These are phyloP conservation scores for Chrysocyon brachyurus DNA, from an alignment of 2,797 vertebrate genomes.

Conservation along the genomic window DNA sequence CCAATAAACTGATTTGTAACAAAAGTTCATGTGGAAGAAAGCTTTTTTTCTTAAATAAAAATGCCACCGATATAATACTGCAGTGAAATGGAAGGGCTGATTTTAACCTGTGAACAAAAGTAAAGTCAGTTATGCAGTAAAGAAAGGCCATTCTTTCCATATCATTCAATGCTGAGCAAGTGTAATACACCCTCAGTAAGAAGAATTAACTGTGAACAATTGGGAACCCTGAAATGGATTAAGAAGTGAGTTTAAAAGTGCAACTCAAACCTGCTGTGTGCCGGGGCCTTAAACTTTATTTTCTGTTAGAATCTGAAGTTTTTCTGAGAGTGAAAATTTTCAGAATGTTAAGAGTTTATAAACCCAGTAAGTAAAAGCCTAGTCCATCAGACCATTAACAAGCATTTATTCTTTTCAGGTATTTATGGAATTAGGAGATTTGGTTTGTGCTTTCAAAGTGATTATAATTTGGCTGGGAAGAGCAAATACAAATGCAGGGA, in stretches of 20 bases:
- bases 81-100: slow-evolving; percentile 81
- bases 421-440: slow-evolving; percentile 10
- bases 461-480: not conserved
- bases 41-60: slow-evolving; percentile 78
- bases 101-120: slow-evolving; percentile 79
- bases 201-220: slow-evolving; percentile 80
- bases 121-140: slow-evolving; percentile 77
- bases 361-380: slow-evolving; percentile 46
- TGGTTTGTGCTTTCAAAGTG: slow-evolving; percentile 31
- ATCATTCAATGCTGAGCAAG: slow-evolving; percentile 68
- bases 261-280: slow-evolving; percentile 54
- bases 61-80: slow-evolving; percentile 79
- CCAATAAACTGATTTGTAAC: slow-evolving; percentile 81
- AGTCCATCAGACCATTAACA: not conserved
- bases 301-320: slow-evolving; percentile 52
- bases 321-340: slow-evolving; percentile 52
- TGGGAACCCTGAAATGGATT: slow-evolving; percentile 77
- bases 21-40: slow-evolving; percentile 79
- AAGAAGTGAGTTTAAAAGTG: slow-evolving; percentile 77
- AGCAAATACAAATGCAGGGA: slow-evolving; percentile 13
- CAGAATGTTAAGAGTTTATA: slow-evolving; percentile 55
- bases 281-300: slow-evolving; percentile 45
- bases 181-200: slow-evolving; percentile 66
- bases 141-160: slow-evolving; percentile 78
- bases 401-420: slow-evolving; percentile 41